A percentile compares a stretch with the other conserved stretches of the same genome.
These are phyloP conservation scores for Malacosoma neustria DNA, from an alignment of 2,888 invertebrate species.

Conservation along the genomic window DNA sequence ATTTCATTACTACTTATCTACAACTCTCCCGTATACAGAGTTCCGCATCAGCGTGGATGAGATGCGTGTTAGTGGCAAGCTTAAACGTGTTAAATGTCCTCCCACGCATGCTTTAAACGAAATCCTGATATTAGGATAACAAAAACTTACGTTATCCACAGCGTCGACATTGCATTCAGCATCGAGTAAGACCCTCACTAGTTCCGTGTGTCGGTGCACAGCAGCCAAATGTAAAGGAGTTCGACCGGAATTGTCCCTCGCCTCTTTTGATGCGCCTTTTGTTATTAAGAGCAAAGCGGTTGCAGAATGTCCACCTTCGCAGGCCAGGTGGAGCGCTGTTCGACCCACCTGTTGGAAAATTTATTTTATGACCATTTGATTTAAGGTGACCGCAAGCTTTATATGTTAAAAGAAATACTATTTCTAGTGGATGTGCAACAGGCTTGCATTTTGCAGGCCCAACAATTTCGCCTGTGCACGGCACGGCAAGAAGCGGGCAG, in stretches of 20 bases:
- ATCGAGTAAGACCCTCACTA: constrained; percentile 81
- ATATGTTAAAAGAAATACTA: no score
- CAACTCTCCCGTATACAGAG: no score
- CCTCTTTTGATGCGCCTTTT: constrained; percentile 79
- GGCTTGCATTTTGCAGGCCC: no score
- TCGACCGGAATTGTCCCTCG: constrained; percentile 80
- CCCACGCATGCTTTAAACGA: neutral
- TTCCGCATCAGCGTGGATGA: no score
- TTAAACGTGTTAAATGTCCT: no score
- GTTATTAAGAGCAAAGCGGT: constrained; percentile 75
- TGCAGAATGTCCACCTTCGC: constrained; percentile 78
- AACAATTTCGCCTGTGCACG: no score
- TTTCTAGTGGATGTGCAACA: no score
- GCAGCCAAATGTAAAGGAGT: constrained; percentile 86
- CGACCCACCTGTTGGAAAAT: constrained; percentile 50
- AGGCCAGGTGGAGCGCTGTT: constrained; percentile 82
- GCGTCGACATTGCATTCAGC: constrained; percentile 78
- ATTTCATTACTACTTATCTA: no score
- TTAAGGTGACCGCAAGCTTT: no score
- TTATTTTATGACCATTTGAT: no score
- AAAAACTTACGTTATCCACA: constrained; percentile 46
- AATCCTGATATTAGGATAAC: constrained; percentile 15
- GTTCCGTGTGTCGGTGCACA: constrained; percentile 82
- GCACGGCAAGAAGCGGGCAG: no score
- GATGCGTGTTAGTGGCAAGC: no score